Percentiles rank a stretch among this genome's conserved stretches.
phyloP scores from a whole-genome alignment of 2,113 vertebrate species.

The Charina bottae region DNA sequence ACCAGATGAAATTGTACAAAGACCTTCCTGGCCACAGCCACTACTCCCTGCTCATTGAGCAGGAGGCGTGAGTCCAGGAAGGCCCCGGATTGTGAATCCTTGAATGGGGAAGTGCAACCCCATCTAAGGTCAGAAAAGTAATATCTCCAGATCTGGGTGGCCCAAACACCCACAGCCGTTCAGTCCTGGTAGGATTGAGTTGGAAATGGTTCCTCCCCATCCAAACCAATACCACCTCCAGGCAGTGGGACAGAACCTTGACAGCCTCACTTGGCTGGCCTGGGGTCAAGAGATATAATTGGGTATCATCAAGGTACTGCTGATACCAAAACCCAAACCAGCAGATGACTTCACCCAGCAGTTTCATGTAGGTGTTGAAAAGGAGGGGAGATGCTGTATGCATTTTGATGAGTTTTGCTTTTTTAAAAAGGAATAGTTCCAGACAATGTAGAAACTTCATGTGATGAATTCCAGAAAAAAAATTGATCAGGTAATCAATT shows the following conservation, averaged over 20 bases:
- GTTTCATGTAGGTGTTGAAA: neutral
- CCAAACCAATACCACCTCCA: neutral
- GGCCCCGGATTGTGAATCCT: neutral
- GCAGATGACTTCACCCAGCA: neutral
- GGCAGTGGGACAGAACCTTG: neutral
- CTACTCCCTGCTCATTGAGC: neutral
- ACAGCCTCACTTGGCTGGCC: neutral
- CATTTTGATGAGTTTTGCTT: neutral
- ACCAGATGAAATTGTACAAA: neutral
- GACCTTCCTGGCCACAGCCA: neutral
- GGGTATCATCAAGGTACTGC: neutral
- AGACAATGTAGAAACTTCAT: conserved; percentile 23
- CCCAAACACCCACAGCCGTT: neutral
- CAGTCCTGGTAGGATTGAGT: neutral
- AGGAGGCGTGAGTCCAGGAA: too few relatives aligned
- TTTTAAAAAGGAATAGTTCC: neutral
- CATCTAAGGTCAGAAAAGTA: neutral
- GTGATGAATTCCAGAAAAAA: conserved; percentile 13
- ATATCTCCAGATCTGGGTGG: neutral
- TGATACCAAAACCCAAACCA: neutral
- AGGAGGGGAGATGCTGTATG: neutral
- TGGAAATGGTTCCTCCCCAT: neutral
- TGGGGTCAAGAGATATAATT: neutral
- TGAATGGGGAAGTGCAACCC: neutral
- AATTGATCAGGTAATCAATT: neutral